phyloP scores from a whole-genome alignment of 2,113 vertebrate genomes.

The Cottus gobio region DNA sequence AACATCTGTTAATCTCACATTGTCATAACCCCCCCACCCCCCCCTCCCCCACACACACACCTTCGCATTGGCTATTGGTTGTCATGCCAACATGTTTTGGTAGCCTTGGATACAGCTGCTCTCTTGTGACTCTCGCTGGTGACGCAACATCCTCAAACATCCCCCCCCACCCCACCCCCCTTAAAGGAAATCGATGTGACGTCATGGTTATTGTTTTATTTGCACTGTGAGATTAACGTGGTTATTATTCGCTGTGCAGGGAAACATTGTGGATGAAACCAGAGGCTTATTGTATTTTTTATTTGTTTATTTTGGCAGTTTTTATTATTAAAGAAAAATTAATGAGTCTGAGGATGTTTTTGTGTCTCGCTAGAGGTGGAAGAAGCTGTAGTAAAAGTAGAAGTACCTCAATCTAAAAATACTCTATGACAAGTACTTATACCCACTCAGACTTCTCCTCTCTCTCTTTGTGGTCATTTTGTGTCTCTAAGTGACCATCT shows the following conservation, averaged over 20 bases:
- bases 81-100: slow-evolving; percentile 27
- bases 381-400: neutral
- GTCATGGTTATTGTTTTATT: no score
- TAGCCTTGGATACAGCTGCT: slow-evolving; percentile 16
- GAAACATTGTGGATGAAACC: no score
- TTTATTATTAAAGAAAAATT: slow-evolving; percentile 64
- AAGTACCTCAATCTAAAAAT: neutral
- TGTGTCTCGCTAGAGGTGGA: neutral
- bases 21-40: neutral
- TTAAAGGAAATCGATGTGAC: no score
- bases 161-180: no score
- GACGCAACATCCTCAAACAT: slow-evolving; percentile 11
- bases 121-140: neutral
- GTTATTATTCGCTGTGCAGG: no score
- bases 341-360: slow-evolving; percentile 1
- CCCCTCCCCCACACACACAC: neutral
- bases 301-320: neutral
- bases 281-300: no score
- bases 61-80: slow-evolving; percentile 20
- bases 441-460: neutral
- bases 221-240: no score
- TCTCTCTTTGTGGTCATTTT: no score
- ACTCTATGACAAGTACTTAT: neutral
- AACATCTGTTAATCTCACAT: neutral
- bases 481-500: no score